Conservation (phyloP, 2,888 invertebrate genomes). For the Hydrotaea cyrtoneurina region DNA sequence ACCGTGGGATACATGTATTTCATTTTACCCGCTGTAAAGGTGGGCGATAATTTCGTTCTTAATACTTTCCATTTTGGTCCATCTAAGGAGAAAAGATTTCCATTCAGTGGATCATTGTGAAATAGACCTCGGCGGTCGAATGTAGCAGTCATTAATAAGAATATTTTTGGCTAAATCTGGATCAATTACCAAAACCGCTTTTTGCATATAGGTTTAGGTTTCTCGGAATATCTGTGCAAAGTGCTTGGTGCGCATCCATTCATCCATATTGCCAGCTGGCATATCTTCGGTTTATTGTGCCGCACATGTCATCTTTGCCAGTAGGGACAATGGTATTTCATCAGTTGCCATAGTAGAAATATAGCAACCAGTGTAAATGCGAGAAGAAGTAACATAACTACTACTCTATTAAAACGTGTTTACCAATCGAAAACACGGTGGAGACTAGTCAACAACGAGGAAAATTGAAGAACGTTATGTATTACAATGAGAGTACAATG, state of each 20-base stretch:
- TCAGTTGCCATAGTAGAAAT: neutral
- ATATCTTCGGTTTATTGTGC: slow-evolving; percentile 38
- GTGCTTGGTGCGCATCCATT: slow-evolving; percentile 24
- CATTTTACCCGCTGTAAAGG: slow-evolving; percentile 74
- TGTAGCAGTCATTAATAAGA: slow-evolving; percentile 72
- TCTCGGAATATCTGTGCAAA: slow-evolving; percentile 56
- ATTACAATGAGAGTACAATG: too few species aligned
- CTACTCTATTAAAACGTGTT: too few species aligned
- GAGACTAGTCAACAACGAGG: too few species aligned
- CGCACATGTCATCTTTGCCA: slow-evolving; percentile 53
- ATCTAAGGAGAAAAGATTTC: slow-evolving; percentile 76
- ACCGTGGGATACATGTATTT: slow-evolving; percentile 71
- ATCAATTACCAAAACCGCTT: slow-evolving; percentile 68
- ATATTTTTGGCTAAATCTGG: slow-evolving; percentile 72
- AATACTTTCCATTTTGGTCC: slow-evolving; percentile 75
- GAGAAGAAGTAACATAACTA: neutral
- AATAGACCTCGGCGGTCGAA: slow-evolving; percentile 73
- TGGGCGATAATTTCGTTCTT: slow-evolving; percentile 73
- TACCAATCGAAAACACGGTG: too few species aligned
- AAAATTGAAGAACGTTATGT: too few species aligned
- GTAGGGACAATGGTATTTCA: slow-evolving; percentile 21
- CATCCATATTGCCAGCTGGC: slow-evolving; percentile 12
- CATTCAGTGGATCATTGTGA: slow-evolving; percentile 75
- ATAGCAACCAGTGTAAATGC: neutral
- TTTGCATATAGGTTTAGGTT: slow-evolving; percentile 69